Conservation (phyloP, 2,888 invertebrate species). For the Synanthedon vespiformis region DNA sequence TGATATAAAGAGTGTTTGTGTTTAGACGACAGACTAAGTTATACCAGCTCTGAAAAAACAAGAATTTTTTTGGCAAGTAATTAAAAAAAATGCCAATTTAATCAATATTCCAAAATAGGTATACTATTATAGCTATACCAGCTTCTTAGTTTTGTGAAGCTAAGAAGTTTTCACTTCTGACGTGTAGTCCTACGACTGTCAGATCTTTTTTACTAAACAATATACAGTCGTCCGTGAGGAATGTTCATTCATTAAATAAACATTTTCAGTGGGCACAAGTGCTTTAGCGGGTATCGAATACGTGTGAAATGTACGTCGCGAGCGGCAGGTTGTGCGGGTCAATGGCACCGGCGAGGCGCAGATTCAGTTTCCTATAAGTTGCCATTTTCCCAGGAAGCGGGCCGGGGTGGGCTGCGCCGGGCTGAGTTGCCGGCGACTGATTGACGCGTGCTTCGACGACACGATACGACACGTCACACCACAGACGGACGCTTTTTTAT, state of each 20-base stretch:
- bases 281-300: slow-evolving; percentile 40
- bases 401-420: slow-evolving; percentile 24
- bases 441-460: slow-evolving; percentile 8
- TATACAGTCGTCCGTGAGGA: too few relatives aligned
- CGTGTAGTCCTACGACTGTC: too few relatives aligned
- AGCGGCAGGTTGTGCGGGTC: slow-evolving; percentile 51
- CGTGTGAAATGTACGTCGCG: slow-evolving; percentile 50
- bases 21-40: too few relatives aligned
- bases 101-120: too few relatives aligned
- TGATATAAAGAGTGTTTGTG: too few relatives aligned
- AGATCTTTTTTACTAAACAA: too few relatives aligned
- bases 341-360: slow-evolving; percentile 58
- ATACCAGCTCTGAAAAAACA: too few relatives aligned
- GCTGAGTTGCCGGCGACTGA: slow-evolving; percentile 10
- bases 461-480: slow-evolving; percentile 3
- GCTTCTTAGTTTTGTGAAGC: too few relatives aligned
- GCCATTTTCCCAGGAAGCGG: slow-evolving; percentile 66
- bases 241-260: slow-evolving; percentile 19
- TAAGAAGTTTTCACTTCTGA: too few relatives aligned
- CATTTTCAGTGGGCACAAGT: slow-evolving; percentile 17
- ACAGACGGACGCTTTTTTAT: slow-evolving; percentile 9
- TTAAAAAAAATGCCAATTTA: too few relatives aligned
- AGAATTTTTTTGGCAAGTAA: too few relatives aligned
- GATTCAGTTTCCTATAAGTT: slow-evolving; percentile 66
- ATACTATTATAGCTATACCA: too few relatives aligned